Conservation (phyloP, 2,113 vertebrate species). For the Propithecus coquereli region DNA sequence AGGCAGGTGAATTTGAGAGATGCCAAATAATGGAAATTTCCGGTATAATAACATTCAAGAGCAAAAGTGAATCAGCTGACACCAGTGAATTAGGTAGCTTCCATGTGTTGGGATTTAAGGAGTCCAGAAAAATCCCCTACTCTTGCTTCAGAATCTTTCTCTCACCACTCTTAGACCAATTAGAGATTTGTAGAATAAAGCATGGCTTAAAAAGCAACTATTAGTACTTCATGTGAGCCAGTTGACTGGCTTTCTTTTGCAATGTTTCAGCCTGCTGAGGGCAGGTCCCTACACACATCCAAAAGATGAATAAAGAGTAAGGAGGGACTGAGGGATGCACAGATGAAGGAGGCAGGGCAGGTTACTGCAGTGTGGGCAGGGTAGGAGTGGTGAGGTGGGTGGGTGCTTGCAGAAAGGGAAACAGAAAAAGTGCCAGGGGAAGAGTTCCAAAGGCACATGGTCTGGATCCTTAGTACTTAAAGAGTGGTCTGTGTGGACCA, state of each 20-base stretch:
- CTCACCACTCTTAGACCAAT: not conserved
- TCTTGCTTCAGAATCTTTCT: not conserved
- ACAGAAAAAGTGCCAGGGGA: not conserved
- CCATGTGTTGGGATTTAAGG: not conserved
- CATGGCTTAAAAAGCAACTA: not conserved
- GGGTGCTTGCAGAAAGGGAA: not conserved
- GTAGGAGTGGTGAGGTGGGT: not conserved
- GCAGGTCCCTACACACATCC: not conserved
- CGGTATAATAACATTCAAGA: not conserved
- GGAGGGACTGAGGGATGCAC: not conserved
- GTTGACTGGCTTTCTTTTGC: not conserved
- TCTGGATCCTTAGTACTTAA: not conserved
- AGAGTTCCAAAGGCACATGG: not conserved
- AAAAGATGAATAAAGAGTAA: not conserved
- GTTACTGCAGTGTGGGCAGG: not conserved
- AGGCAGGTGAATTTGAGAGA: not conserved
- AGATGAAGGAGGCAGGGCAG: not conserved
- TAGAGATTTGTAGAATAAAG: not conserved
- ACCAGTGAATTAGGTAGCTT: not conserved
- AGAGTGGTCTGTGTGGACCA: too few relatives aligned
- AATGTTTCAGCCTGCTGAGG: not conserved
- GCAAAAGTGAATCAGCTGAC: not conserved
- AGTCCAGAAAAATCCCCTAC: not conserved
- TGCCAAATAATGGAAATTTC: slow-evolving; percentile 10
- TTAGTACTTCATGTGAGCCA: not conserved